Conservation (phyloP, 2,113 vertebrate genomes). For the Verasper variegatus region DNA sequence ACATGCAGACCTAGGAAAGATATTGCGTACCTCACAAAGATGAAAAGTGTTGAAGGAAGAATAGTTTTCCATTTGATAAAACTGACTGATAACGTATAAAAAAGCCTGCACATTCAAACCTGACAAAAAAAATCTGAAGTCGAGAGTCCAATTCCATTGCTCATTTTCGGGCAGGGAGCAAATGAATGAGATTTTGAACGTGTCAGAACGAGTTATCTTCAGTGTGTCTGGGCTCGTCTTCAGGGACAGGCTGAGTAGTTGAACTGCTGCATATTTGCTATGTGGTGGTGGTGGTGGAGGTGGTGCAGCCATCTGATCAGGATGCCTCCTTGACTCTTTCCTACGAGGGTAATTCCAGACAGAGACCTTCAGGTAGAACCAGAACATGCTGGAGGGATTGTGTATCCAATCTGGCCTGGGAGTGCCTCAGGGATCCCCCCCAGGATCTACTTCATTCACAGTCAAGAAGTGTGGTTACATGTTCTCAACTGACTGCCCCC, state of each 20-base stretch:
- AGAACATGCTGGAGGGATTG: slow-evolving; percentile 34
- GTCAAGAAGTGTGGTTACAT: slow-evolving; percentile 11
- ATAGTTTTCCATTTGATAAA: no score
- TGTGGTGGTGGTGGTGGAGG: slow-evolving; percentile 1
- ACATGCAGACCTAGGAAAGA: no score
- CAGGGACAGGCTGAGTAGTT: background rate
- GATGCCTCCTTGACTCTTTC: background rate
- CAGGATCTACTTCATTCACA: slow-evolving; percentile 33
- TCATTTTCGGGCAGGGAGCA: slow-evolving; percentile 16
- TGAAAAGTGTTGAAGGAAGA: no score
- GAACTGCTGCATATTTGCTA: slow-evolving; percentile 2
- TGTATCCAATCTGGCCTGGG: slow-evolving; percentile 21
- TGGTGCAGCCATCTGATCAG: no score
- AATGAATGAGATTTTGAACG: background rate
- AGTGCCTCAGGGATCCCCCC: slow-evolving; percentile 32
- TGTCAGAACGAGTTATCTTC: background rate
- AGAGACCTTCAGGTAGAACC: slow-evolving; percentile 20
- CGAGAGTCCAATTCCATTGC: background rate
- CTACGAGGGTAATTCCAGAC: slow-evolving; percentile 9
- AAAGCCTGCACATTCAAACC: no score
- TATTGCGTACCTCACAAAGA: no score
- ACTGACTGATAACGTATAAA: no score
- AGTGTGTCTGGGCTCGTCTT: background rate
- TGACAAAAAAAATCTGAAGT: no score
- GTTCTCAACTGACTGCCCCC: background rate